Evolutionary conservation across 2,888 invertebrate species (phyloP).

Genomic region (Ethmia dodecea): DNA sequence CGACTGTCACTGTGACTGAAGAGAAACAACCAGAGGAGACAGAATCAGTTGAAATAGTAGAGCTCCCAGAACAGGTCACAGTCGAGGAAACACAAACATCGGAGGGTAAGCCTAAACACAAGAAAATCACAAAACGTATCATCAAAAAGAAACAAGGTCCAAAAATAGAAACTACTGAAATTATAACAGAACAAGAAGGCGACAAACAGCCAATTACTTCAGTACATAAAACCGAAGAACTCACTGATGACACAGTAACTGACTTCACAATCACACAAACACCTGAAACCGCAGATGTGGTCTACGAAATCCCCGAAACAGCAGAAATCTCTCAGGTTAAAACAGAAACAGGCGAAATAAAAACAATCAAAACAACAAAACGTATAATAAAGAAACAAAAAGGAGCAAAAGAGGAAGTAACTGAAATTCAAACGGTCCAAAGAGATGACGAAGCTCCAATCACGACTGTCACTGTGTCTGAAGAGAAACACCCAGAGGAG

Average conservation of each 20-base stretch:
- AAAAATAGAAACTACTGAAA: conserved; percentile 23
- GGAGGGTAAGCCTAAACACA: conserved; percentile 29
- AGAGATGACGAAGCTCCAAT: conserved; percentile 48
- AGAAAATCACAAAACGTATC: conserved; percentile 28
- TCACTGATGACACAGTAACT: conserved; percentile 31
- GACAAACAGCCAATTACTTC: conserved; percentile 30
- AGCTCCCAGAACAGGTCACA: conserved; percentile 26
- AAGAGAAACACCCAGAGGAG: background rate
- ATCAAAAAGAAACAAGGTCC: conserved; percentile 33
- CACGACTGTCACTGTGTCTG: conserved; percentile 23
- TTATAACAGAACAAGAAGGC: conserved; percentile 29
- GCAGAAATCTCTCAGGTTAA: conserved; percentile 17
- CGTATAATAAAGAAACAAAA: conserved; percentile 41
- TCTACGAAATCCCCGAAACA: conserved; percentile 31
- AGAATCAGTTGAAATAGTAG: conserved; percentile 46
- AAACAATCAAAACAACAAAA: conserved; percentile 19
- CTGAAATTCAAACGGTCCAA: conserved; percentile 49
- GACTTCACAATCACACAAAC: conserved; percentile 30
- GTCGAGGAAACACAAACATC: conserved; percentile 22
- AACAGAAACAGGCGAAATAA: conserved; percentile 18
- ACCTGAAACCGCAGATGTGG: conserved; percentile 26
- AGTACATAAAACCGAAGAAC: conserved; percentile 29
- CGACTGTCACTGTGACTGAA: conserved; percentile 25
- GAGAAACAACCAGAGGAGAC: conserved; percentile 19
- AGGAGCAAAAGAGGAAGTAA: conserved; percentile 43